Conservation (phyloP, 2,113 vertebrate species). For the Neoarius graeffei region DNA sequence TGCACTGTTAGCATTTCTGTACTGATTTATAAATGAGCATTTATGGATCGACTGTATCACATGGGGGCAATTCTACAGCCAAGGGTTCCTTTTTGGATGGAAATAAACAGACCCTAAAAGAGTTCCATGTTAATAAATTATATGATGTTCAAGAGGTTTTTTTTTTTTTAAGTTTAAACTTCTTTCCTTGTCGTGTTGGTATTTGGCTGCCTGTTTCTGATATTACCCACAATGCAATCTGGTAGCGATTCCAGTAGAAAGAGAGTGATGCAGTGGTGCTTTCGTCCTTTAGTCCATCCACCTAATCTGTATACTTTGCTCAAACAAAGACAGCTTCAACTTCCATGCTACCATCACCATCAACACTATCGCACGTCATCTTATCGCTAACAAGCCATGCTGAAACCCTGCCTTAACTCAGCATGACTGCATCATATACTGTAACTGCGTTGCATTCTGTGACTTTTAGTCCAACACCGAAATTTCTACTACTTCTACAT, state of each 20-base stretch:
- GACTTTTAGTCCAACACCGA: background rate
- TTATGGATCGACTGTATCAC: background rate
- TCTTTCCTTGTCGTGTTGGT: background rate
- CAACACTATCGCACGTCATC: background rate
- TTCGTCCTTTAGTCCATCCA: background rate
- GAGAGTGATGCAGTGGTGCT: background rate
- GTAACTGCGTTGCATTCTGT: background rate
- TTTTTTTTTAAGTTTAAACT: background rate
- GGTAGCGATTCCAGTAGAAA: background rate
- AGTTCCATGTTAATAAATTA: background rate
- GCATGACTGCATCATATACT: background rate
- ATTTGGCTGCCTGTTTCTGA: background rate
- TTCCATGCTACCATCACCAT: no score
- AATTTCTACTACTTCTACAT: background rate
- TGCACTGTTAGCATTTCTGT: conserved; percentile 37
- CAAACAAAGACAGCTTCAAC: background rate
- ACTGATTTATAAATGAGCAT: background rate
- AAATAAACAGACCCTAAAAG: background rate
- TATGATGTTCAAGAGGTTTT: background rate
- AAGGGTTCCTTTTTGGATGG: background rate
- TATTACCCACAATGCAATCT: background rate
- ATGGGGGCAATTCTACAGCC: background rate
- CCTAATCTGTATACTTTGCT: background rate
- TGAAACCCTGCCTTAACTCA: background rate
- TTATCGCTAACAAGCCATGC: background rate